Percentiles rank a stretch among this genome's conserved stretches.
Evolutionary conservation across 2,888 invertebrate genomes (phyloP).

Genomic region (Nephrocerus scutellatus): DNA sequence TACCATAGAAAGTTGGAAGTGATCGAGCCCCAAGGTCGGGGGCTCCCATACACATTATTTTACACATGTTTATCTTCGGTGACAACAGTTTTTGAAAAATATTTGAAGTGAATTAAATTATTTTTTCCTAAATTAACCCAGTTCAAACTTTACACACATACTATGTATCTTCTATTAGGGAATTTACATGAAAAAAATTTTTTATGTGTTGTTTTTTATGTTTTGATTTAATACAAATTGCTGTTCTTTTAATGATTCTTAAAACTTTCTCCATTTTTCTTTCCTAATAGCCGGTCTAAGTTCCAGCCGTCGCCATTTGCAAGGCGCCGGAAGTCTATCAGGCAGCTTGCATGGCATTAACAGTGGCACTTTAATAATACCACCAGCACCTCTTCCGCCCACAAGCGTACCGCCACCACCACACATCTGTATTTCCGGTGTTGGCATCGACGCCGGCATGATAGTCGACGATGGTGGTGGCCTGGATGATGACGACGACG

Average conservation of each 20-base stretch:
- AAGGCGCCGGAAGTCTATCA: slow-evolving; percentile 47
- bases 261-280: not conserved
- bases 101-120: too few species aligned
- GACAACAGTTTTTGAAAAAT: too few species aligned
- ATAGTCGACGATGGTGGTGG: slow-evolving; percentile 32
- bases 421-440: slow-evolving; percentile 46
- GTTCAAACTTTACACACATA: not conserved
- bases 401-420: slow-evolving; percentile 48
- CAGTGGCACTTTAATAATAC: slow-evolving; percentile 44
- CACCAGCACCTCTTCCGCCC: slow-evolving; percentile 47
- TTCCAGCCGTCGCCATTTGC: slow-evolving; percentile 48
- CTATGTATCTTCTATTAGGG: too few species aligned
- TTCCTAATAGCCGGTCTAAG: slow-evolving; percentile 38
- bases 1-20: too few species aligned
- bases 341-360: slow-evolving; percentile 48
- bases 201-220: slow-evolving; percentile 1
- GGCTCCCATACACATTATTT: too few species aligned
- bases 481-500: slow-evolving; percentile 33
- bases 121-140: slow-evolving; percentile 8
- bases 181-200: slow-evolving; percentile 1
- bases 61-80: too few species aligned
- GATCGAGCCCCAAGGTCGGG: too few species aligned
- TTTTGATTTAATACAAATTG: slow-evolving; percentile 4
- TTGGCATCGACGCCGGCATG: slow-evolving; percentile 35
- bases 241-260: not conserved